Conservation (phyloP, 2,888 invertebrate genomes). For the Xiphydria camelus region DNA sequence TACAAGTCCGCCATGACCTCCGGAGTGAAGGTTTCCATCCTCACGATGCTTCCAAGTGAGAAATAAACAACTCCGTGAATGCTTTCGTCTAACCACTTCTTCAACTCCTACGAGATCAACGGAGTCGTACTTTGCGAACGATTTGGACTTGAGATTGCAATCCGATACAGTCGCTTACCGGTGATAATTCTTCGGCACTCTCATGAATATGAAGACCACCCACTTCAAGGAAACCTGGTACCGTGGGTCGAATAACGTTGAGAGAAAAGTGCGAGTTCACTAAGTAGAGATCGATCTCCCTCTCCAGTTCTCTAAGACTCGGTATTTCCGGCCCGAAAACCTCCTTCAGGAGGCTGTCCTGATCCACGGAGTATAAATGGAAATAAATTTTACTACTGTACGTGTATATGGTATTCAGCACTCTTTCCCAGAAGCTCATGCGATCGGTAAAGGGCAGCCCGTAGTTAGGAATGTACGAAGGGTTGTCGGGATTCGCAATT, state of each 20-base stretch:
- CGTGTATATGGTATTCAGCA: slow-evolving; percentile 19
- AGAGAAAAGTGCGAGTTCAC: slow-evolving; percentile 61
- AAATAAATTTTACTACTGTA: not conserved
- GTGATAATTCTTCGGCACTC: slow-evolving; percentile 27
- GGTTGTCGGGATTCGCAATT: slow-evolving; percentile 21
- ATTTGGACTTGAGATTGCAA: too few relatives aligned
- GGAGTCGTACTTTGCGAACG: not conserved
- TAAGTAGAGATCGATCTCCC: slow-evolving; percentile 58
- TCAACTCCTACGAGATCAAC: slow-evolving; percentile 35
- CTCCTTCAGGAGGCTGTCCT: slow-evolving; percentile 32
- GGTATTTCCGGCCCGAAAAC: slow-evolving; percentile 46
- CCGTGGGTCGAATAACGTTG: slow-evolving; percentile 56
- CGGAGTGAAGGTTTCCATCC: slow-evolving; percentile 41
- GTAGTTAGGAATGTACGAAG: slow-evolving; percentile 18
- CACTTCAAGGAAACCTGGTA: slow-evolving; percentile 59
- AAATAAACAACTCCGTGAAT: slow-evolving; percentile 49
- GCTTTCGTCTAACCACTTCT: slow-evolving; percentile 48
- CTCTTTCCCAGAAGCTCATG: slow-evolving; percentile 20
- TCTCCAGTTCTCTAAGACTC: slow-evolving; percentile 55
- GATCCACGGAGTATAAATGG: slow-evolving; percentile 13
- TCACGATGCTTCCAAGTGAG: slow-evolving; percentile 49
- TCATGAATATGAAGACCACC: slow-evolving; percentile 62
- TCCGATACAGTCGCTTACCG: slow-evolving; percentile 22
- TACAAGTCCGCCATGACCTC: slow-evolving; percentile 34
- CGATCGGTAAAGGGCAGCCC: slow-evolving; percentile 13